phyloP scores from a whole-genome alignment of 2,888 invertebrate species.

The Psylliodes chrysocephalus region DNA sequence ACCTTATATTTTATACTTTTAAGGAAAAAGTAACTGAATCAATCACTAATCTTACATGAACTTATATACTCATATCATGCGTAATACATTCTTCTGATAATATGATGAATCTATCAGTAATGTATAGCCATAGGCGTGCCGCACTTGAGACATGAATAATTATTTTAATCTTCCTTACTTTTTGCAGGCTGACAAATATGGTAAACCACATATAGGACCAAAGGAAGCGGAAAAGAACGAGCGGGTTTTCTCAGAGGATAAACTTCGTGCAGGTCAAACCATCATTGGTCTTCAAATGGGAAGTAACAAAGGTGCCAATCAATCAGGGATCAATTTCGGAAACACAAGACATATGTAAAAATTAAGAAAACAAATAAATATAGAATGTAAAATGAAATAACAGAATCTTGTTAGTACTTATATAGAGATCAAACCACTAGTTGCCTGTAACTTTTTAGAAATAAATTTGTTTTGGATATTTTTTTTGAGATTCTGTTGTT shows the following conservation, averaged over 20 bases:
- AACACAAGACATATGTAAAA: constrained; percentile 97
- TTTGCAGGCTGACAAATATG: constrained; percentile 83
- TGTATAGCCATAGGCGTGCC: no score
- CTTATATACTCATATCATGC: no score
- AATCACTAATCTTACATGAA: no score
- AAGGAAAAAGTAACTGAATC: no score
- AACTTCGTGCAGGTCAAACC: constrained; percentile 90
- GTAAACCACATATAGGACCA: constrained; percentile 92
- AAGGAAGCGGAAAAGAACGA: constrained; percentile 97
- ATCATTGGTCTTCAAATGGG: constrained; percentile 97
- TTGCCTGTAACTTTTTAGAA: constrained; percentile 12
- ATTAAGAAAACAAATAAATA: constrained; percentile 2
- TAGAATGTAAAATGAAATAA: constrained; percentile 19
- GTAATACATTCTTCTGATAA: no score
- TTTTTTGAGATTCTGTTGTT: constrained; percentile 24
- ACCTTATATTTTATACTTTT: no score
- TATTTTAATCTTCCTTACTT: no score
- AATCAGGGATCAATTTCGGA: constrained; percentile 96
- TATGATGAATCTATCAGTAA: no score
- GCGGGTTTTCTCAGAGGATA: constrained; percentile 93
- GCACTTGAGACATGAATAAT: no score
- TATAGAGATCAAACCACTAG: constrained; percentile 1
- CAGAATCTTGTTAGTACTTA: constrained; percentile 22
- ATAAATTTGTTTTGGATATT: not conserved
- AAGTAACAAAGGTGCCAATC: constrained; percentile 96